Conservation (phyloP, 2,797 vertebrate species). For the Chromobotia macracanthus region DNA sequence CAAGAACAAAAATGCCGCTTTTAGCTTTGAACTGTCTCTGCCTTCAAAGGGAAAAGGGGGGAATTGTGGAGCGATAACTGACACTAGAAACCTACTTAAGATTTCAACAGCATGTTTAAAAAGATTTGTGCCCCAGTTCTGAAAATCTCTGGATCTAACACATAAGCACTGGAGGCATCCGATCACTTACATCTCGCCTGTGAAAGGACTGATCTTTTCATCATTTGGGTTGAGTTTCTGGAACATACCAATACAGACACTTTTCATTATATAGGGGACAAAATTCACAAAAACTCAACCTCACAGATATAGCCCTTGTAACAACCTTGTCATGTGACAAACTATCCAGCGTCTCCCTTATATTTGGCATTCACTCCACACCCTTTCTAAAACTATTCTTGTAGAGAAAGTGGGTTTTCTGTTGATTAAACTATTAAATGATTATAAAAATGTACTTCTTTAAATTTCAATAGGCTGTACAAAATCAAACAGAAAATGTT, state of each 20-base stretch:
- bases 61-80: conserved; percentile 32
- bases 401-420: neutral
- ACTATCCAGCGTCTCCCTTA: neutral
- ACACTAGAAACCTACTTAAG: conserved; percentile 49
- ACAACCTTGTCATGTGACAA: neutral
- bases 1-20: conserved; percentile 11
- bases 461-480: conserved; percentile 60
- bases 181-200: conserved; percentile 2
- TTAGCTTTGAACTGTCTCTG: conserved; percentile 46
- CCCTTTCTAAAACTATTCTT: neutral
- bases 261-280: neutral
- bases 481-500: conserved; percentile 55
- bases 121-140: conserved; percentile 49
- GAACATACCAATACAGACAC: neutral
- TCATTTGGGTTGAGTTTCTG: neutral
- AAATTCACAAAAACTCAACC: neutral
- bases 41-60: conserved; percentile 45
- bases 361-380: neutral
- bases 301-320: neutral
- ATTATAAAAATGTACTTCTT: conserved; percentile 42
- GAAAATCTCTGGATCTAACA: conserved; percentile 36
- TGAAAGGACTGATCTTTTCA: conserved; percentile 14
- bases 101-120: conserved; percentile 45
- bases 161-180: conserved; percentile 17
- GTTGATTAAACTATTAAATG: neutral